Evolutionary conservation across 2,113 vertebrate genomes (phyloP).

Genomic region (Plotosus lineatus): DNA sequence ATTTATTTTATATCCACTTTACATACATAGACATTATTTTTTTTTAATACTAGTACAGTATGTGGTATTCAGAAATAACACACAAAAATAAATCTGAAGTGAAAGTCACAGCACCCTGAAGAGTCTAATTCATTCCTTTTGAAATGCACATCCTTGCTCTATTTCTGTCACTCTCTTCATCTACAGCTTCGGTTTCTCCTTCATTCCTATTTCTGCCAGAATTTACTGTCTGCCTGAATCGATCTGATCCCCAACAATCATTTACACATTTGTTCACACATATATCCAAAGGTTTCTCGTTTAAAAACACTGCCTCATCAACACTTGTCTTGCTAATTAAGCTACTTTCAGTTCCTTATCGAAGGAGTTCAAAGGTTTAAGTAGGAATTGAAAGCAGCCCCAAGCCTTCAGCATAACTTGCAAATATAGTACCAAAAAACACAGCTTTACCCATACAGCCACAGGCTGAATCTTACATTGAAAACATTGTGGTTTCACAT

Average conservation of each 20-base stretch:
- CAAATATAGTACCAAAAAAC: not conserved
- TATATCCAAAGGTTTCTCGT: constrained; percentile 10
- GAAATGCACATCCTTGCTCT: not conserved
- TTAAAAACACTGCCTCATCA: constrained; percentile 26
- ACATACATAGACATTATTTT: not conserved
- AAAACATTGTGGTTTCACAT: not conserved
- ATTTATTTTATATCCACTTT: not conserved
- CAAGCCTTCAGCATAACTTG: constrained; percentile 5
- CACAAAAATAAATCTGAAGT: too few relatives aligned
- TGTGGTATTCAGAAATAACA: not conserved
- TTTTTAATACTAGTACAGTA: not conserved
- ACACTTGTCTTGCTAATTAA: constrained; percentile 50
- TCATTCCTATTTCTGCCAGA: not conserved
- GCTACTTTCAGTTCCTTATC: constrained; percentile 28
- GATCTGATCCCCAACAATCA: not conserved
- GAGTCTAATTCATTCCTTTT: not conserved
- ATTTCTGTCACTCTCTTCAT: constrained; percentile 9
- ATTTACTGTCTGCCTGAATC: constrained; percentile 1
- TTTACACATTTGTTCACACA: constrained; percentile 4
- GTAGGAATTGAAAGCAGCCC: not conserved
- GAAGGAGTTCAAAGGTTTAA: not conserved
- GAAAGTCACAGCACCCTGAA: not conserved
- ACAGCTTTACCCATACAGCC: not conserved
- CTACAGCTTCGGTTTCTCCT: not conserved
- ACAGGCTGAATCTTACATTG: not conserved